Conservation (phyloP, 92 coral and sea anemone genomes). For the Parazoanthus swiftii region DNA sequence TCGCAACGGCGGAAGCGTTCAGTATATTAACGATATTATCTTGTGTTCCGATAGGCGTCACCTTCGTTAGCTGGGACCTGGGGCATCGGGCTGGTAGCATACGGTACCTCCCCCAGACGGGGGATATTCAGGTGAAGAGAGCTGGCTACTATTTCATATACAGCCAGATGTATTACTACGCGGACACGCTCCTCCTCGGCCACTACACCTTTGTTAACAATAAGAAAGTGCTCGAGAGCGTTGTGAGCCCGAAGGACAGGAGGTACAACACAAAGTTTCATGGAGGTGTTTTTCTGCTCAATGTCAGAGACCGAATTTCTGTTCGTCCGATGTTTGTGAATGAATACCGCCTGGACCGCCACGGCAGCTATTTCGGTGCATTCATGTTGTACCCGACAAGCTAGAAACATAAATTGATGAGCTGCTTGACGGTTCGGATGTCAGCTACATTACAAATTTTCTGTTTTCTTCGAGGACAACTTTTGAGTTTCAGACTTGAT, state of each 20-base stretch:
- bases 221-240: constrained; percentile 45
- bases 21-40: constrained; percentile 23
- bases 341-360: constrained; percentile 28
- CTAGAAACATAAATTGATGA: not conserved
- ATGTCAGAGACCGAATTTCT: constrained; percentile 57
- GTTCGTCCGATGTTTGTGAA: constrained; percentile 42
- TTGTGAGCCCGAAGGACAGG: constrained; percentile 27
- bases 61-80: constrained; percentile 44
- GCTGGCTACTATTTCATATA: constrained; percentile 83
- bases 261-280: constrained; percentile 70
- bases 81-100: constrained; percentile 44
- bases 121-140: constrained; percentile 52
- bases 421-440: too few relatives aligned
- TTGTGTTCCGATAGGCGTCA: constrained; percentile 24
- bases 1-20: not conserved
- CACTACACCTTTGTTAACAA: constrained; percentile 67
- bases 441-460: not conserved
- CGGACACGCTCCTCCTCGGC: constrained; percentile 27
- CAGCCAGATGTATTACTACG: constrained; percentile 78
- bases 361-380: constrained; percentile 71
- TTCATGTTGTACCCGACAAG: constrained; percentile 60
- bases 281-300: constrained; percentile 78
- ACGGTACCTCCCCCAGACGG: constrained; percentile 24
- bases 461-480: not conserved
- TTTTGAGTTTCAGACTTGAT: not conserved